Conservation (phyloP, 2,113 vertebrate genomes). For the Capricornis sumatraensis region DNA sequence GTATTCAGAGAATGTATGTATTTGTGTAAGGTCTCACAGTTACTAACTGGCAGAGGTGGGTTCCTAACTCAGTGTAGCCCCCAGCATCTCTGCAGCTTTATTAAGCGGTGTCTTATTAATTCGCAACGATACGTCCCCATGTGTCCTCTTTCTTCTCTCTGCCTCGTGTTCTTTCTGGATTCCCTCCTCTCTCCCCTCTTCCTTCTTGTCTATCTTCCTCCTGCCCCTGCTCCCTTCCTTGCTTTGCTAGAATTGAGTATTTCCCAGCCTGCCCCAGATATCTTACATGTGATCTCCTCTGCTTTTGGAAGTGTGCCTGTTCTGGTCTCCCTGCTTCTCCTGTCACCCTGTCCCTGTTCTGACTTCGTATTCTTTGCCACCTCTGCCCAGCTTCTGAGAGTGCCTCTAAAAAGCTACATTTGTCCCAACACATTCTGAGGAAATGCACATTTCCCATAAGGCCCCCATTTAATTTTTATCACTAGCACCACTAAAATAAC, state of each 20-base stretch:
- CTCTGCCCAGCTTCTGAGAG: neutral
- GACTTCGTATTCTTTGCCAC: neutral
- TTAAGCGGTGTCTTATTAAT: neutral
- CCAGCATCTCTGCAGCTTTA: neutral
- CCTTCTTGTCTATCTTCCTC: neutral
- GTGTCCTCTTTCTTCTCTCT: neutral
- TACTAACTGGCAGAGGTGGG: neutral
- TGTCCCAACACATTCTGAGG: constrained; percentile 15
- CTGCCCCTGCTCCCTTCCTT: neutral
- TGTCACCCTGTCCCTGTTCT: neutral
- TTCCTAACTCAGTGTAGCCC: neutral
- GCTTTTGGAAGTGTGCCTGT: neutral
- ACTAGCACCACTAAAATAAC: constrained; percentile 61
- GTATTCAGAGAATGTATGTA: neutral
- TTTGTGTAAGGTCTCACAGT: neutral
- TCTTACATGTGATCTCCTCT: neutral
- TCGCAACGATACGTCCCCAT: neutral
- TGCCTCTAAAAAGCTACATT: constrained; percentile 15
- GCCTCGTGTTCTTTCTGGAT: neutral
- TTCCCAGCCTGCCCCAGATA: neutral
- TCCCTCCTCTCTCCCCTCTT: neutral
- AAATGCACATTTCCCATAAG: constrained; percentile 42
- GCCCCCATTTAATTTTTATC: constrained; percentile 64
- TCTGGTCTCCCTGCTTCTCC: neutral
- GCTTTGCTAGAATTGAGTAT: neutral